Evolutionary conservation across 2,797 vertebrate genomes (phyloP).

Genomic region (Sparus aurata): DNA sequence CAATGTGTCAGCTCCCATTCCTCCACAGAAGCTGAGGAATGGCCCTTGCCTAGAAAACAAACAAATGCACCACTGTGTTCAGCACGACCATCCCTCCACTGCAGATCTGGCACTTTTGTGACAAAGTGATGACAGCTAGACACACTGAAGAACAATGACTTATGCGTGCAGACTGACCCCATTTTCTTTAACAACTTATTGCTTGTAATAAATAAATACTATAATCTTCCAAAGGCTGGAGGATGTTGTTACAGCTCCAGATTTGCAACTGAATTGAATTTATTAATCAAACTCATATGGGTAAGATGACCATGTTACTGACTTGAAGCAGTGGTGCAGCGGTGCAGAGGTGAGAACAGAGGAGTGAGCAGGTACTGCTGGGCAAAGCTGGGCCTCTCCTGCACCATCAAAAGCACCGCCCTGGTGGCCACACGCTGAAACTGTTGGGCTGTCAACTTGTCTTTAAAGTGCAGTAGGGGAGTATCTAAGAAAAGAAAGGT

Average conservation of each 20-base stretch:
- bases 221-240: background rate
- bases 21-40: slow-evolving; percentile 80
- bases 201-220: background rate
- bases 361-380: slow-evolving; percentile 87
- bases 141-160: too few relatives aligned
- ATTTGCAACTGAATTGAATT: background rate
- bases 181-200: background rate
- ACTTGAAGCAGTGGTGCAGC: slow-evolving; percentile 82
- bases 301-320: slow-evolving; percentile 43
- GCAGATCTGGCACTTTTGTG: background rate
- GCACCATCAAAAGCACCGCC: slow-evolving; percentile 83
- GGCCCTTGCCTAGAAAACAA: slow-evolving; percentile 58
- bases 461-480: slow-evolving; percentile 93
- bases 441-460: slow-evolving; percentile 87
- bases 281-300: background rate
- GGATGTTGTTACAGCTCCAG: background rate
- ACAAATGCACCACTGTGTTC: slow-evolving; percentile 22
- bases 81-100: background rate
- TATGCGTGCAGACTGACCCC: background rate
- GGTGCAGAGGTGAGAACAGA: slow-evolving; percentile 85
- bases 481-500: too few relatives aligned
- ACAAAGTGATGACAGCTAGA: too few relatives aligned
- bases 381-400: slow-evolving; percentile 86
- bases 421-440: slow-evolving; percentile 93
- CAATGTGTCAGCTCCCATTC: slow-evolving; percentile 91